Evolutionary conservation across 1,140 invertebrate species (phyloP).

Genomic region (Eumaeus atala): DNA sequence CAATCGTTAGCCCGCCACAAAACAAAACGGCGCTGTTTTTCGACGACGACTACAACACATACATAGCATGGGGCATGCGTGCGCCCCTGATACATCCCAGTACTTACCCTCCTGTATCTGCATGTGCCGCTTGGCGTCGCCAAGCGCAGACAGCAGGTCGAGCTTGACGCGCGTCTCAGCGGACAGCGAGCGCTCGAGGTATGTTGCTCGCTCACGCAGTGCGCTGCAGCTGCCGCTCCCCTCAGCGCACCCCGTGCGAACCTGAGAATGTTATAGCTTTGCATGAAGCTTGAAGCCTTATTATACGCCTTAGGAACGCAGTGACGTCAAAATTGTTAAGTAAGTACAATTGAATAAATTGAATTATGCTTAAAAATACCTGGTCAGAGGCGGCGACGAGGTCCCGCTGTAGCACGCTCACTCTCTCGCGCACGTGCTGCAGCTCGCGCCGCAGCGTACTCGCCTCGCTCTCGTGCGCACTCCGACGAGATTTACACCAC

Average conservation of each 20-base stretch:
- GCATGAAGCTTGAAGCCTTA: too few relatives aligned
- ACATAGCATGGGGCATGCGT: too few relatives aligned
- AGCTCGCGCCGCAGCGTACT: slow-evolving; percentile 48
- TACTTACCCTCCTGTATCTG: slow-evolving; percentile 92
- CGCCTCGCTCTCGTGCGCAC: slow-evolving; percentile 41
- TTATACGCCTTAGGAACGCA: too few relatives aligned
- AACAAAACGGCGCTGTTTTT: too few relatives aligned
- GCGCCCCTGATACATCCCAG: slow-evolving; percentile 1
- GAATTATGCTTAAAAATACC: slow-evolving; percentile 38
- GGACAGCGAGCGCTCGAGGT: slow-evolving; percentile 93
- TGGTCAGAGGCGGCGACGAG: slow-evolving; percentile 55
- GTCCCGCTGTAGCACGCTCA: slow-evolving; percentile 37
- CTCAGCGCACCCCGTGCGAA: slow-evolving; percentile 9
- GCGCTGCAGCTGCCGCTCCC: slow-evolving; percentile 28
- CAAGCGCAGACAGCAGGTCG: slow-evolving; percentile 95
- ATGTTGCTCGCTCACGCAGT: slow-evolving; percentile 58
- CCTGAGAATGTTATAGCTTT: not conserved
- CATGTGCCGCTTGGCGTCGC: slow-evolving; percentile 93
- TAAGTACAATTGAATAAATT: too few relatives aligned
- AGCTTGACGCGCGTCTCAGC: slow-evolving; percentile 97
- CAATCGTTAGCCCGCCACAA: too few relatives aligned
- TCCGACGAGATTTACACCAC: slow-evolving; percentile 43
- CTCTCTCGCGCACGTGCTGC: slow-evolving; percentile 39
- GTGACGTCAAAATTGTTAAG: too few relatives aligned
- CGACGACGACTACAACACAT: too few relatives aligned